Evolutionary conservation across 2,797 vertebrate species (phyloP), one percentile per base, ranked within the genome.

Genomic region (Peromyscus attwateri): DNA sequence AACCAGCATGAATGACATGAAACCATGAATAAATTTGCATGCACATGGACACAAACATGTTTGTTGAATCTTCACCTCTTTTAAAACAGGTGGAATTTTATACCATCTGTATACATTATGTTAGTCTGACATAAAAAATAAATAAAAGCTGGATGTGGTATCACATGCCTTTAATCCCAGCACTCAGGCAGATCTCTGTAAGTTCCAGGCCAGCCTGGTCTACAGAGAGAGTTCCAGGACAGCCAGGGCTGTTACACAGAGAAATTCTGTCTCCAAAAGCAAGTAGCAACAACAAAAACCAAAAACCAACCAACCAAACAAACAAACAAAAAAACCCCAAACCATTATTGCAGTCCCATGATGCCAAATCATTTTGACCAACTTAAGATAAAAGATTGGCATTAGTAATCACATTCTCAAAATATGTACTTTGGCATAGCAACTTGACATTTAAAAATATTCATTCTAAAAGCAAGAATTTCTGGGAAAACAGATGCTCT

Each of bases 391-490:
- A 34, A 16, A 85, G 62, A 76, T 68, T 89, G 66, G n/a, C 4
- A 84, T 89, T 68, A 68, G 0, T 73, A 89, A 66, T 66, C 19
- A 82, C 31, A 91, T 10, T 76, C 5, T 85, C 80, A 95, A 91
- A 96, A 71, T 82, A 55, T n/a, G 46, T 92, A 29, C n/a, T 94
- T 96, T 46, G 89, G 25, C 29, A 70, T 16, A 96, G 75, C 3
- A 91, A 89, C 10, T 81, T 91, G 7, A 95, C 71, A 91, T 95
- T 94, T 91, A 16, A 64, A 89, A 60, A 27, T 27, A 31, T 92
- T 89, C 17, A 79, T 89, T 73, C 49, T 85, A 77, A 89, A 76
- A 87, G 43, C 37, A 19, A 92, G 31, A 49, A 84, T 84, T 92
- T 91, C 57, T 89, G 21, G 23, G 19, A 75, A 94, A 91, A 81